phyloP scores from a whole-genome alignment of 1,140 invertebrate species.

The Limonius californicus region DNA sequence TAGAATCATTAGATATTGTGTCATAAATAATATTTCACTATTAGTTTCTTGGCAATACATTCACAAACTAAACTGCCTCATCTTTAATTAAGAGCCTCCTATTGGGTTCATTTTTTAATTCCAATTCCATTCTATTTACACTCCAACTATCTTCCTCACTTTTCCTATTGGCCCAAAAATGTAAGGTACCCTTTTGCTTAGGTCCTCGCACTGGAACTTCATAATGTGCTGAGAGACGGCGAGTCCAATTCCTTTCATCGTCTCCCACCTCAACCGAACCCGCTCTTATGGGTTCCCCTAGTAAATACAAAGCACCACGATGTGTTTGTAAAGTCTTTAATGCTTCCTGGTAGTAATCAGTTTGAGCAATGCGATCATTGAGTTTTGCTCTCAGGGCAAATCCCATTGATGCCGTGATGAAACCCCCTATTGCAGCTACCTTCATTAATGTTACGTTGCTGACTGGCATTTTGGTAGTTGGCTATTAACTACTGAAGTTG shows the following conservation, averaged over 20 bases:
- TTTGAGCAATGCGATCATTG: constrained; percentile 47
- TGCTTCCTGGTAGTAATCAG: constrained; percentile 57
- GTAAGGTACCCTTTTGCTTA: constrained; percentile 56
- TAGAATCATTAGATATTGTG: too few relatives aligned
- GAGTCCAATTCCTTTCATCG: constrained; percentile 51
- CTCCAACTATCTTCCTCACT: constrained; percentile 46
- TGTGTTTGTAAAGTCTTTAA: constrained; percentile 53
- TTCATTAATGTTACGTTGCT: constrained; percentile 50
- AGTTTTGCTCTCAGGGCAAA: constrained; percentile 48
- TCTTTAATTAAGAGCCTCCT: constrained; percentile 48
- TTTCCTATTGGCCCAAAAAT: constrained; percentile 52
- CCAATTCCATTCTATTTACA: constrained; percentile 53
- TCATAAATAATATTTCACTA: too few relatives aligned
- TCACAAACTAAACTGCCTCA: too few relatives aligned
- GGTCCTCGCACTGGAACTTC: constrained; percentile 57
- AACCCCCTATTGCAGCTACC: constrained; percentile 51
- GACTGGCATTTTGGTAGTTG: constrained; percentile 28
- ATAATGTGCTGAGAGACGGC: constrained; percentile 53
- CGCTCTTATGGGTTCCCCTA: constrained; percentile 64
- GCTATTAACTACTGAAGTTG: too few relatives aligned
- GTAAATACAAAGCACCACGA: constrained; percentile 52
- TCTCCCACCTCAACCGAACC: constrained; percentile 55
- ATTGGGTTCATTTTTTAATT: constrained; percentile 50
- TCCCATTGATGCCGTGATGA: constrained; percentile 48
- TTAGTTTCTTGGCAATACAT: too few relatives aligned